Evolutionary conservation across 2,797 vertebrate species (phyloP), one percentile per base, ranked within the genome.

Genomic region (Phalanger gymnotis): DNA sequence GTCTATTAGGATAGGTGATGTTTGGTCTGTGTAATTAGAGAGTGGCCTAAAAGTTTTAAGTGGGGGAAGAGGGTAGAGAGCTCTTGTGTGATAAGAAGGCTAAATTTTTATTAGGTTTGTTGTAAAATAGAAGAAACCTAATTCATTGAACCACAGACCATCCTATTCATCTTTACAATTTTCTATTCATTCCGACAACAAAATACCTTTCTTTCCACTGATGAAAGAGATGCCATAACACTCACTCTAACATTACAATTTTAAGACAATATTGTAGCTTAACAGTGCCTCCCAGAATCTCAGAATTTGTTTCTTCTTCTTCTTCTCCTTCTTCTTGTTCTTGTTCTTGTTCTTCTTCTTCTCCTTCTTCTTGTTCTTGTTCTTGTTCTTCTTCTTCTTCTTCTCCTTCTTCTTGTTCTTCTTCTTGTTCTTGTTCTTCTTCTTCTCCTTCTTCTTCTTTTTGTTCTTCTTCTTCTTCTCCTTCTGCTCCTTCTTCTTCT

Each of bases 21-120:
- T 91, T 90, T 34, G 31, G 92, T 28, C 57, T 28, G n/a, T 0
- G 47, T 2, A 22, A 87, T 53, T 93, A 52, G 55, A 87, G 31
- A 5, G 61, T 90, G 91, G 91, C 92, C 89, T 22, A 58, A 95
- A 93, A 81, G 34, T 55, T 93, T 89, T 94, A 0, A 51, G 54
- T 53, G 52, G 57, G 54, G 9, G 47, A 87, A 73, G 87, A 91
- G 13, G 4, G 0, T 58, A 27, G 28, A 58, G 10, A 58, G 57
- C 57, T 58, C 56, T 40, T 30, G 6, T 14, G 0, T 93, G 51
- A 91, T 34, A 3, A 61, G 53, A 96, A 92, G 61, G 90, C 16
- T 61, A 47, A 90, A 81, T 58, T 54, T 95, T 93, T 66, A 40
- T 11, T 58, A 13, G 11, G 30, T 58, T 47, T 19, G 52, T 31